Evolutionary conservation across 2,113 vertebrate species (phyloP).

Genomic region (Silurus asotus): DNA sequence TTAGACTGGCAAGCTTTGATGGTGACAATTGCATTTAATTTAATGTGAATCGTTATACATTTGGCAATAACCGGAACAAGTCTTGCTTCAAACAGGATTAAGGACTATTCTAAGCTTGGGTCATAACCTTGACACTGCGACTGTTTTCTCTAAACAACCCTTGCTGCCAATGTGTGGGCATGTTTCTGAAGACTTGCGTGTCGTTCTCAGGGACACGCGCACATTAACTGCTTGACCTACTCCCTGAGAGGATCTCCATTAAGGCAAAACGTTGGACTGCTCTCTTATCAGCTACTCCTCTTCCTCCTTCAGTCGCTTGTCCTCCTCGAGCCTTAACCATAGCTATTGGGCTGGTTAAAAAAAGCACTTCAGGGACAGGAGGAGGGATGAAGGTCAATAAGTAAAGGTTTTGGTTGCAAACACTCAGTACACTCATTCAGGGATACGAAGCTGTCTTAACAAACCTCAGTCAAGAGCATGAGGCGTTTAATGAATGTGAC

Average conservation of each 20-base stretch:
- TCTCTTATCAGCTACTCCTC: neutral
- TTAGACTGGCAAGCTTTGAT: neutral
- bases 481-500: neutral
- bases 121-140: slow-evolving; percentile 42
- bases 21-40: neutral
- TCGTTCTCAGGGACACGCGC: slow-evolving; percentile 17
- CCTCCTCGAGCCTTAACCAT: neutral
- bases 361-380: neutral
- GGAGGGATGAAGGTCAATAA: slow-evolving; percentile 18
- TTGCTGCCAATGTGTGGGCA: slow-evolving; percentile 25
- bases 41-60: neutral
- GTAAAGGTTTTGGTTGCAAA: slow-evolving; percentile 5
- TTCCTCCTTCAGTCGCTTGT: neutral
- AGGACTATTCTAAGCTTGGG: slow-evolving; percentile 8
- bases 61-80: neutral
- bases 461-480: neutral
- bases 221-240: slow-evolving; percentile 1
- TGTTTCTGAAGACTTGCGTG: slow-evolving; percentile 1
- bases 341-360: neutral
- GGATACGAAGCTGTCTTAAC: neutral
- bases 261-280: neutral
- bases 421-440: slow-evolving; percentile 9
- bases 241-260: neutral
- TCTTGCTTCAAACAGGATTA: slow-evolving; percentile 3
- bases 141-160: slow-evolving; percentile 50